phyloP scores from a whole-genome alignment of 2,113 vertebrate species.

The Chitala chitala region DNA sequence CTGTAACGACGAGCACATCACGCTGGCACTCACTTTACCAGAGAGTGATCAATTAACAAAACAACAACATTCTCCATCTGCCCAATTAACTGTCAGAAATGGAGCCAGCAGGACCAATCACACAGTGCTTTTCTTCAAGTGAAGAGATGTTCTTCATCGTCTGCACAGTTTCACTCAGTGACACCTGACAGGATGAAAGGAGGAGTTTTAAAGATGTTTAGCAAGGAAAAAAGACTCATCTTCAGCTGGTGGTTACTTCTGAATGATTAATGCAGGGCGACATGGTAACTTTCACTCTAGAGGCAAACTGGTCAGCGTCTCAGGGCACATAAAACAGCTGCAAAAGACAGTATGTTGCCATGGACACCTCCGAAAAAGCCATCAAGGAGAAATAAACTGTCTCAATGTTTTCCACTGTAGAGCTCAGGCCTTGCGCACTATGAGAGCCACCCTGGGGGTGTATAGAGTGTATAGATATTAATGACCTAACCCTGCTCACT shows the following conservation, averaged over 20 bases:
- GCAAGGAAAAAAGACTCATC: too few species aligned
- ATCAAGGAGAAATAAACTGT: background rate
- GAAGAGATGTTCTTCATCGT: too few species aligned
- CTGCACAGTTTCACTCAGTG: too few species aligned
- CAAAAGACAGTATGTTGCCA: background rate
- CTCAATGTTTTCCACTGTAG: background rate
- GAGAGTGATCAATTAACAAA: background rate
- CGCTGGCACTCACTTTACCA: background rate
- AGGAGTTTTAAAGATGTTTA: too few species aligned
- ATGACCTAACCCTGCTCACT: background rate
- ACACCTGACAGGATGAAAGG: too few species aligned
- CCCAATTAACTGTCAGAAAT: constrained; percentile 7
- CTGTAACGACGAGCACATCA: too few species aligned
- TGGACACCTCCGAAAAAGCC: background rate
- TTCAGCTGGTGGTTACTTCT: too few species aligned
- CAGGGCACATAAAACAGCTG: too few species aligned
- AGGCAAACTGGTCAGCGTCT: background rate
- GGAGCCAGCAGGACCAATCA: background rate
- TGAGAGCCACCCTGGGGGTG: background rate
- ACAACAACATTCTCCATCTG: background rate
- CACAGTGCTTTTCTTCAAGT: too few species aligned
- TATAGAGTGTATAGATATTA: background rate
- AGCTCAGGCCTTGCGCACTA: background rate
- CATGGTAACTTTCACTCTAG: too few species aligned
- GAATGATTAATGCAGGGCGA: too few species aligned